phyloP scores from a whole-genome alignment of 2,888 invertebrate species.

The Eremobia ochroleuca region DNA sequence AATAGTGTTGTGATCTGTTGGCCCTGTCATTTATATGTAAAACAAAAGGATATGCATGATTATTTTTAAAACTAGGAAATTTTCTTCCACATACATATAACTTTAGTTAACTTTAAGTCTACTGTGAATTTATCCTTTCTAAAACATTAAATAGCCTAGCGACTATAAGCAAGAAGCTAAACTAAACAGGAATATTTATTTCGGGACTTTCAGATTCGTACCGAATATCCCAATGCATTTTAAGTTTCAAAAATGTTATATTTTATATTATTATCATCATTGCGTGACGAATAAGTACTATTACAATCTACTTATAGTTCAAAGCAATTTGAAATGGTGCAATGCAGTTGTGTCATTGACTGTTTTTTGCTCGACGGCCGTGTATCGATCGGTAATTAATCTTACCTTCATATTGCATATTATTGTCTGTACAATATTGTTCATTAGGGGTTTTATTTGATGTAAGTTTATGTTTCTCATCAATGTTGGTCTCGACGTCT shows the following conservation, averaged over 20 bases:
- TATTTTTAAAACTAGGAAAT: not conserved
- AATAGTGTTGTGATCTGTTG: not conserved
- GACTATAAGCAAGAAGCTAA: not conserved
- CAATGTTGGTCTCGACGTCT: not conserved
- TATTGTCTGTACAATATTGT: conserved; percentile 15
- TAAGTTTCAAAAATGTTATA: not conserved
- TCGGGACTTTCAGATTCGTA: not conserved
- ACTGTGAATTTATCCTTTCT: not conserved
- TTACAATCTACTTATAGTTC: conserved; percentile 26
- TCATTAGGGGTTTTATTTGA: not conserved
- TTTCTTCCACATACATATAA: too few species aligned
- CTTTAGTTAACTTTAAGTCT: not conserved
- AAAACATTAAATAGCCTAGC: not conserved
- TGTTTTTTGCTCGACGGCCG: conserved; percentile 49
- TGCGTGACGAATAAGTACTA: conserved; percentile 9
- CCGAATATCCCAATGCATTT: not conserved
- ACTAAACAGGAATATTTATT: not conserved
- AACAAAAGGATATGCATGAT: not conserved
- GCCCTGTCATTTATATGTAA: not conserved
- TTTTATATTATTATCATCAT: not conserved
- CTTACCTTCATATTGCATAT: conserved; percentile 47
- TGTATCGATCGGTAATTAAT: conserved; percentile 54
- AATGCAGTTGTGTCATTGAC: conserved; percentile 64
- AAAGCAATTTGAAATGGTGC: conserved; percentile 56
- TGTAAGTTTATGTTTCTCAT: not conserved